Evolutionary conservation across 2,113 vertebrate genomes (phyloP), one percentile per base, ranked within the genome.

Genomic region (Phyllopteryx taeniolatus): DNA sequence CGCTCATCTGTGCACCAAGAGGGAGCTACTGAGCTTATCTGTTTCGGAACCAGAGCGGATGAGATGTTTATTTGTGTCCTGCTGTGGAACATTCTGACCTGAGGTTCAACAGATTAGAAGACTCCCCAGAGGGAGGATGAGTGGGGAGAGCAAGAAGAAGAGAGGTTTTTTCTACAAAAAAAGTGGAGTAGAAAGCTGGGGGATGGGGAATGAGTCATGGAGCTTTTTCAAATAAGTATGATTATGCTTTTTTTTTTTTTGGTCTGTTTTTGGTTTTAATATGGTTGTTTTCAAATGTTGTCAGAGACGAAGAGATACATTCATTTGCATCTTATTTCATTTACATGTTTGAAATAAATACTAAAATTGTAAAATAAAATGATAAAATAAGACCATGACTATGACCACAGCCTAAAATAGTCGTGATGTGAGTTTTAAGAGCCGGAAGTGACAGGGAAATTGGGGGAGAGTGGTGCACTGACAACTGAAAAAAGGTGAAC

Each of bases 81-180:
- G 73, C 59, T 2, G 74, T 85, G 91, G 91, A 91, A 91, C 81
- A 91, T 86, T 88, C 56, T 88, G 85, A 89, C 89, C 89, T 63
- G 61, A 57, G 74, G 83, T 89, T 88, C 81, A 84, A 71, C 67
- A 69, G 62, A 83, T 71, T 83, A 79, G 82, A 86, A 87, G 85
- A 76, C 75, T 89, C 87, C 85, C 86, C 43, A 35, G 80, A 76
- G 88, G 83, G 83, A 72, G 44, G 68, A 74, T 63, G 65, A 76
- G 72, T 43, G 42, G 22, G 56, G 56, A 70, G 44, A 47, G 71
- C 64, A 43, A 60, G 22, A 75, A 60, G 22, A 75, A 71, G 73
- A 72, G 43, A 42, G 68, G 42, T 46, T 83, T 27, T 80, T 35
- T 56, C 71, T 14, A 59, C 27, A 82, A 80, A 78, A 81, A 85